Evolutionary conservation across 1,140 invertebrate genomes (phyloP).

Genomic region (Cecropterus lyciades): DNA sequence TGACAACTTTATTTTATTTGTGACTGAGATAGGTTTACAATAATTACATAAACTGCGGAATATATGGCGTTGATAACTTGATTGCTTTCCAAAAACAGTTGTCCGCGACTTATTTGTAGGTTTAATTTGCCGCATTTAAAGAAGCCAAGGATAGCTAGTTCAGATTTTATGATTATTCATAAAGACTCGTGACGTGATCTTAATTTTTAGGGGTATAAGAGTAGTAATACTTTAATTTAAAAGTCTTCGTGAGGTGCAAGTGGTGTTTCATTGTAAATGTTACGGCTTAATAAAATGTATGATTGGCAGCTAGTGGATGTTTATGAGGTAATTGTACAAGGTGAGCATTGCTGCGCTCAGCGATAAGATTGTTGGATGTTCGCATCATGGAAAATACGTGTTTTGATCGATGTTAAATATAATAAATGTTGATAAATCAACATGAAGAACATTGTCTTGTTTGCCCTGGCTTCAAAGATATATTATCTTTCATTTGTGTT

Average conservation of each 20-base stretch:
- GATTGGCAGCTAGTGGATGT: conserved; percentile 6
- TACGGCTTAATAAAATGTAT: conserved; percentile 16
- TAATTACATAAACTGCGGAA: too few relatives aligned
- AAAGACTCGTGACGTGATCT: not conserved
- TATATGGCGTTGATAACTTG: not conserved
- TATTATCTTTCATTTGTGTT: too few relatives aligned
- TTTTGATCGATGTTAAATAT: conserved; percentile 13
- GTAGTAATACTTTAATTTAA: not conserved
- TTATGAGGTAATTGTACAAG: conserved; percentile 26
- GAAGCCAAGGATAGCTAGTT: conserved; percentile 12
- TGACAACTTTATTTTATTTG: too few relatives aligned
- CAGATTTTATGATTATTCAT: not conserved
- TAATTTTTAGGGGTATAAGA: conserved; percentile 9
- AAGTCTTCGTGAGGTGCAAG: not conserved
- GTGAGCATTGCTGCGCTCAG: conserved; percentile 2
- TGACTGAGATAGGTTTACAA: too few relatives aligned
- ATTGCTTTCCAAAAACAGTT: not conserved
- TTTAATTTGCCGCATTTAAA: conserved; percentile 4
- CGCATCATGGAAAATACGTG: conserved; percentile 6
- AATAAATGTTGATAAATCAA: not conserved
- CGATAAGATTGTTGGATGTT: conserved; percentile 18
- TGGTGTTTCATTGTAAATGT: conserved; percentile 19
- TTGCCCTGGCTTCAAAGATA: too few relatives aligned
- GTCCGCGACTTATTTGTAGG: not conserved
- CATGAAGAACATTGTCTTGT: too few relatives aligned